These are phyloP conservation scores for Drosophila cyrtoloma DNA, from an alignment of 2,888 invertebrate genomes.

Conservation along the genomic window DNA sequence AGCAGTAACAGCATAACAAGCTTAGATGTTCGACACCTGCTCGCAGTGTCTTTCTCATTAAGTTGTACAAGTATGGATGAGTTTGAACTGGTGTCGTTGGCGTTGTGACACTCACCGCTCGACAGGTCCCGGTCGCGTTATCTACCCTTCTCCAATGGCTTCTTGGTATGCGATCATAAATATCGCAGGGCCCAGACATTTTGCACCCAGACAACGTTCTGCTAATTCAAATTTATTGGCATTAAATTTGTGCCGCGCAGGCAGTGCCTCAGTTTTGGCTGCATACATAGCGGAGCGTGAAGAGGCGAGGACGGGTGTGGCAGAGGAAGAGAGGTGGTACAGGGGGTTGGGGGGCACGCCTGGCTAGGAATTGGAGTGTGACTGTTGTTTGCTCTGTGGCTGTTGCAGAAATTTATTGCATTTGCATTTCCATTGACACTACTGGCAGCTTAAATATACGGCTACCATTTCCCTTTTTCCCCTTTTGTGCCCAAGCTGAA, in stretches of 20 bases:
- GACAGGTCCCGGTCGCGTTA: conserved; percentile 2
- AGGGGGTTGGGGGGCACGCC: not conserved
- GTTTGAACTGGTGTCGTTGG: not conserved
- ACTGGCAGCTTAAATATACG: conserved; percentile 70
- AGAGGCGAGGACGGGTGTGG: not conserved
- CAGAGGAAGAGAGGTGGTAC: not conserved
- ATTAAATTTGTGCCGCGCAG: conserved; percentile 68
- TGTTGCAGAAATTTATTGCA: conserved; percentile 70
- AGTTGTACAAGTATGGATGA: conserved; percentile 11
- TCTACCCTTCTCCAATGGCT: conserved; percentile 1
- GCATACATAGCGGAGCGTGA: conserved; percentile 15
- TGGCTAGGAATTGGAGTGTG: conserved; percentile 5
- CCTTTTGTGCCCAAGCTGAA: not conserved
- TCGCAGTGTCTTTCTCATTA: conserved; percentile 34
- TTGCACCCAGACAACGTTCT: conserved; percentile 50
- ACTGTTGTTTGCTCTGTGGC: conserved; percentile 36
- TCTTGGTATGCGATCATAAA: conserved; percentile 68
- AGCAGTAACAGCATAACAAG: conserved; percentile 36
- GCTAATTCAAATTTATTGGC: conserved; percentile 81
- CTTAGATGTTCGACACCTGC: conserved; percentile 54
- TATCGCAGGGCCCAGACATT: conserved; percentile 66
- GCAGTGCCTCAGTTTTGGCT: conserved; percentile 40
- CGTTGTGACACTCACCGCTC: conserved; percentile 9
- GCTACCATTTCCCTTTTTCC: conserved; percentile 33
- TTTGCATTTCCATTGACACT: conserved; percentile 67